These are phyloP conservation scores for Rhagonycha lutea DNA, from an alignment of 2,888 invertebrate genomes.

Conservation along the genomic window DNA sequence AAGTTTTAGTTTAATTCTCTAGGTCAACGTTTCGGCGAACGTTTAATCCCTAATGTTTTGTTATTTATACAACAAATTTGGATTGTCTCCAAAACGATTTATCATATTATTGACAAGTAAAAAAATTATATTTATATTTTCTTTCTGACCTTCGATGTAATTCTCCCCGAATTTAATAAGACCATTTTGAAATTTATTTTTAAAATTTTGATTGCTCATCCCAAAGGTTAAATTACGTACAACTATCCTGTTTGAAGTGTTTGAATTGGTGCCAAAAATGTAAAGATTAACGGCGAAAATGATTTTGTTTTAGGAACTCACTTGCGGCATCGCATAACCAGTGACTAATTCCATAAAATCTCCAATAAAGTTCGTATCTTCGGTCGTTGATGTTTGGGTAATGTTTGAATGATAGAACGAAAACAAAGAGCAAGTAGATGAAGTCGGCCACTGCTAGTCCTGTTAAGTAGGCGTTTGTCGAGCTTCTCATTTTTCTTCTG, in stretches of 20 bases:
- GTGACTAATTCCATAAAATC: slow-evolving; percentile 61
- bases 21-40: background rate
- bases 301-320: slow-evolving; percentile 52
- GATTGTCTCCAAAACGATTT: slow-evolving; percentile 8
- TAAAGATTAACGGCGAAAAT: background rate
- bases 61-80: background rate
- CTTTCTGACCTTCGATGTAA: background rate
- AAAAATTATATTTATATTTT: background rate
- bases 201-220: background rate
- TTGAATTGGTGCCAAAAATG: background rate
- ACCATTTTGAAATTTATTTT: background rate
- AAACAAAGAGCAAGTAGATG: slow-evolving; percentile 67
- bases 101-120: slow-evolving; percentile 13
- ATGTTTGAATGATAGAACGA: slow-evolving; percentile 66
- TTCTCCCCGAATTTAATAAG: background rate
- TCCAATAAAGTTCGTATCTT: slow-evolving; percentile 62
- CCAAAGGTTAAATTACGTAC: background rate
- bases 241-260: background rate
- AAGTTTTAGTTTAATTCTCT: background rate
- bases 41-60: background rate
- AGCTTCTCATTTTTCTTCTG: slow-evolving; percentile 71
- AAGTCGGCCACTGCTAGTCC: slow-evolving; percentile 74
- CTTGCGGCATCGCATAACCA: slow-evolving; percentile 71
- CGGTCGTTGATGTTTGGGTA: slow-evolving; percentile 61
- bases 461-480: slow-evolving; percentile 75